Percentiles rank a stretch among this genome's conserved stretches.
Conservation (phyloP, 2,888 invertebrate genomes). For the Rambutsinella grinnellia region DNA sequence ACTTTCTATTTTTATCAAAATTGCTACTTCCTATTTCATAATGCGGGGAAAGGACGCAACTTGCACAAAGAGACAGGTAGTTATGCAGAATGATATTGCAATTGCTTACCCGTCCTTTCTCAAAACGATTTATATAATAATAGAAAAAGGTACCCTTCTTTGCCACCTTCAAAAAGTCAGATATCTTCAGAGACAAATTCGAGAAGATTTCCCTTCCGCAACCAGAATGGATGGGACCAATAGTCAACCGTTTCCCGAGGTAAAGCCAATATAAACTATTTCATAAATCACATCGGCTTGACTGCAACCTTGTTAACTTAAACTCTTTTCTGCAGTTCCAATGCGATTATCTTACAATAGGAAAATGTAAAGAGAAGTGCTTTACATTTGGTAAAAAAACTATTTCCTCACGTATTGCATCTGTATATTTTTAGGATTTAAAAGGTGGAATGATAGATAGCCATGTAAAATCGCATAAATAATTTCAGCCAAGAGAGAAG, state of each 20-base stretch:
- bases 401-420: no score
- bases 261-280: background rate
- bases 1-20: no score
- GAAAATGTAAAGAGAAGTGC: constrained; percentile 1
- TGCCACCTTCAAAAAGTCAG: background rate
- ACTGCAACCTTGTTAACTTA: background rate
- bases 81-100: background rate
- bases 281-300: background rate
- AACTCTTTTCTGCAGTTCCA: background rate
- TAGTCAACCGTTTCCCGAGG: background rate
- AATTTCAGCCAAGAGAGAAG: background rate
- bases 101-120: background rate
- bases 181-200: no score
- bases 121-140: no score
- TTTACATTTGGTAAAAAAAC: background rate
- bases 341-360: no score
- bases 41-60: no score
- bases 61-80: no score
- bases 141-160: no score
- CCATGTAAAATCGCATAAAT: background rate
- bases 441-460: background rate
- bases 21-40: no score
- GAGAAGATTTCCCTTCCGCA: no score
- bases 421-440: no score
- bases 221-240: no score